Evolutionary conservation across 2,113 vertebrate species (phyloP).

Genomic region (Alosa alosa): DNA sequence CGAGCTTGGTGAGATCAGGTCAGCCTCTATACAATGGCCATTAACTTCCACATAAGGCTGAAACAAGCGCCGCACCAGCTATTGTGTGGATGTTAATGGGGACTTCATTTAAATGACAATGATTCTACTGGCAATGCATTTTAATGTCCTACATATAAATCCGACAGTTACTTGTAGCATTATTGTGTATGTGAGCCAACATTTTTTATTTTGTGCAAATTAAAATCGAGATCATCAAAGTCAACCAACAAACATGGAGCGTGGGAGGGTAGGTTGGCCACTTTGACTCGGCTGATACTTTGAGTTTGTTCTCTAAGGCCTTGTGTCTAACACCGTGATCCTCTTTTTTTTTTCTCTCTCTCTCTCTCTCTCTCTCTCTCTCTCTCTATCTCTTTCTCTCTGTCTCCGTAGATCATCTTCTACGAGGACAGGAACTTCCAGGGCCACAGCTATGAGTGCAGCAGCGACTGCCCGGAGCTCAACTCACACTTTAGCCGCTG

Average conservation of each 20-base stretch:
- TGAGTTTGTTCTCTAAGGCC: neutral
- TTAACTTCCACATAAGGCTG: slow-evolving; percentile 37
- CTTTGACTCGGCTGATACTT: neutral
- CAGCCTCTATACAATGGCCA: slow-evolving; percentile 36
- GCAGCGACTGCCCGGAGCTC: slow-evolving; percentile 62
- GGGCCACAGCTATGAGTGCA: slow-evolving; percentile 60
- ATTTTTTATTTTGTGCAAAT: slow-evolving; percentile 13
- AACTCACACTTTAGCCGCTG: slow-evolving; percentile 62
- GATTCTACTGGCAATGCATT: slow-evolving; percentile 54
- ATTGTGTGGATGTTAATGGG: slow-evolving; percentile 47
- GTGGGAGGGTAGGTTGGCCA: neutral
- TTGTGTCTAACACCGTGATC: neutral
- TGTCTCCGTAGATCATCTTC: slow-evolving; percentile 54
- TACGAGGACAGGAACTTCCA: slow-evolving; percentile 66
- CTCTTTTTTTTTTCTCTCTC: neutral
- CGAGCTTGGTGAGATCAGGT: slow-evolving; percentile 31
- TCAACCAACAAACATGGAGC: neutral
- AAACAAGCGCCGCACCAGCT: slow-evolving; percentile 55
- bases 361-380: neutral
- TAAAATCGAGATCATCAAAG: neutral
- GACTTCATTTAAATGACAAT: slow-evolving; percentile 60
- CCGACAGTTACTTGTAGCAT: slow-evolving; percentile 23
- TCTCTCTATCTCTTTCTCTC: neutral
- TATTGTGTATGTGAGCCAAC: slow-evolving; percentile 26
- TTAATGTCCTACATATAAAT: slow-evolving; percentile 56